Evolutionary conservation across 2,797 vertebrate species (phyloP).

Genomic region (Falco peregrinus): DNA sequence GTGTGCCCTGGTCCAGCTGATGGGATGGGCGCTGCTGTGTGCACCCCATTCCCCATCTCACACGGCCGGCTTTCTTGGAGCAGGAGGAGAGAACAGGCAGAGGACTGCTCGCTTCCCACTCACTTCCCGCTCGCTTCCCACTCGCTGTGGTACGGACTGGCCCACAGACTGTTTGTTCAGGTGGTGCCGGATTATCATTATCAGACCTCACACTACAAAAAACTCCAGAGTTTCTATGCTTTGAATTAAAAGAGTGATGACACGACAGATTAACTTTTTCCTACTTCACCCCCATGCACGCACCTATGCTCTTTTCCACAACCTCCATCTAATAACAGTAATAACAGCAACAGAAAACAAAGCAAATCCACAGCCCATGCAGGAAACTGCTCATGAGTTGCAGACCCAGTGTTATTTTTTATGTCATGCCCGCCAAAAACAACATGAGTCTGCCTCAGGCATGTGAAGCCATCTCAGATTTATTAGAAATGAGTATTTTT

Average conservation of each 20-base stretch:
- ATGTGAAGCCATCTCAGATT: constrained; percentile 51
- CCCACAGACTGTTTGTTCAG: constrained; percentile 56
- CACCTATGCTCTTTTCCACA: constrained; percentile 43
- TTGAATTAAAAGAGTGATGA: constrained; percentile 67
- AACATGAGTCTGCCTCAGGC: constrained; percentile 60
- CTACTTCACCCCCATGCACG: constrained; percentile 2
- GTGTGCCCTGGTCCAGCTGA: background rate
- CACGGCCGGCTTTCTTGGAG: background rate
- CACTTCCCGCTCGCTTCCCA: background rate
- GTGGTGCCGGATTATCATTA: constrained; percentile 65
- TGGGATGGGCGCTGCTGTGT: accelerated
- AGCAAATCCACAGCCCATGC: constrained; percentile 55
- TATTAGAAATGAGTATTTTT: constrained; percentile 64
- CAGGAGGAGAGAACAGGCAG: background rate
- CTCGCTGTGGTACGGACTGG: background rate
- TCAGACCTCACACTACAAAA: constrained; percentile 58
- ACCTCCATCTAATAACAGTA: constrained; percentile 15
- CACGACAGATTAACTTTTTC: constrained; percentile 71
- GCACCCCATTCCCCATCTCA: background rate
- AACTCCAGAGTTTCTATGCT: constrained; percentile 18
- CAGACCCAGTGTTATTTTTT: constrained; percentile 67
- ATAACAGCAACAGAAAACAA: constrained; percentile 43
- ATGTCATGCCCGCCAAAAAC: constrained; percentile 58
- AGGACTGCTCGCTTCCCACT: background rate
- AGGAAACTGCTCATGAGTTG: constrained; percentile 64